Evolutionary conservation across 2,113 vertebrate genomes (phyloP).

Genomic region (Dicrurus megarhynchus): DNA sequence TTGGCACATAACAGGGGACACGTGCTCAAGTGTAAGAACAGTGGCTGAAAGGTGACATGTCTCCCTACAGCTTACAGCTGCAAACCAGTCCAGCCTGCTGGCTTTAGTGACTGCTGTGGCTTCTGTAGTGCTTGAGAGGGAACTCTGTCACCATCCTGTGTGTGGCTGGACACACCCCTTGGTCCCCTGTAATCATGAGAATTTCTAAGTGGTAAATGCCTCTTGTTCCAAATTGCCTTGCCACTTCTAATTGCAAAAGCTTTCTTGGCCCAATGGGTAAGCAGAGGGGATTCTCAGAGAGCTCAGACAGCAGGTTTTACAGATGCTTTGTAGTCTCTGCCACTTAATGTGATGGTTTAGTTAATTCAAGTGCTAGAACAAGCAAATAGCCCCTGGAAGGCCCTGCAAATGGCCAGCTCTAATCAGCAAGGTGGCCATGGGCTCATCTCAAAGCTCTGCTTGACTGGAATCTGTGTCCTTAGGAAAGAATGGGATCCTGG

Average conservation of each 20-base stretch:
- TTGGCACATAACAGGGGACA: not conserved
- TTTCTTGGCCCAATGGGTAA: not conserved
- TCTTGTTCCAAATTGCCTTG: not conserved
- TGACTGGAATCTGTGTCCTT: not conserved
- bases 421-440: not conserved
- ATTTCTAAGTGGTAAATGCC: not conserved
- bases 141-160: not conserved
- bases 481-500: not conserved
- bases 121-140: not conserved
- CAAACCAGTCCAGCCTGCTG: not conserved
- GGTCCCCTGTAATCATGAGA: not conserved
- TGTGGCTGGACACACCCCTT: rapidly evolving
- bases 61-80: not conserved
- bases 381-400: not conserved
- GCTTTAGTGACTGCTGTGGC: not conserved
- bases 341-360: not conserved
- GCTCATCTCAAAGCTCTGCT: not conserved
- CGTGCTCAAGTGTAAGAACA: not conserved
- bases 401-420: not conserved
- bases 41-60: rapidly evolving
- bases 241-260: not conserved
- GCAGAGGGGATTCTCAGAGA: not conserved
- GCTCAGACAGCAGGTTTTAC: not conserved
- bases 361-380: not conserved
- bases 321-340: not conserved